Conservation (phyloP, 2,888 invertebrate genomes). For the Alloscopus bannaensis region DNA sequence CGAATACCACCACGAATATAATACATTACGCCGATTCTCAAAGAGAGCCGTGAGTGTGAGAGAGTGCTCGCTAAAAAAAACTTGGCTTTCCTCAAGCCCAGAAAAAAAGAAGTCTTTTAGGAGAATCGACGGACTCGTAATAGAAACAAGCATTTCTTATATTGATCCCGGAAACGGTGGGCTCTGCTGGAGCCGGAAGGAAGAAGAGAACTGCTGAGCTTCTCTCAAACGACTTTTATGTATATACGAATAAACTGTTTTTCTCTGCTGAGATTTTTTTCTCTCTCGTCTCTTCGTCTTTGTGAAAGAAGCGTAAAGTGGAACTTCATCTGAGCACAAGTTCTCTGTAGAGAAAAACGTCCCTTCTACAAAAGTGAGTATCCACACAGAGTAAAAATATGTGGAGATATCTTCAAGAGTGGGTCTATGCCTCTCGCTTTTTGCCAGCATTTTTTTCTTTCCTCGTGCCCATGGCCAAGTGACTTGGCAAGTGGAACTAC, state of each 20-base stretch:
- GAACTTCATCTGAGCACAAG: constrained; percentile 40
- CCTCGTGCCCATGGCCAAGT: constrained; percentile 62
- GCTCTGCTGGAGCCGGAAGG: constrained; percentile 64
- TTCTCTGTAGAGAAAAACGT: not conserved
- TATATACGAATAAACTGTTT: too few species aligned
- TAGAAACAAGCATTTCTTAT: constrained; percentile 47
- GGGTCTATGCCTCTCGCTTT: constrained; percentile 38
- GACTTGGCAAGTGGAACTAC: constrained; percentile 60
- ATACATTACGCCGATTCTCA: not conserved
- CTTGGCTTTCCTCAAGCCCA: not conserved
- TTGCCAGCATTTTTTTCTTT: constrained; percentile 36
- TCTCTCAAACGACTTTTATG: constrained; percentile 7
- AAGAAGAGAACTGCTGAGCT: constrained; percentile 54
- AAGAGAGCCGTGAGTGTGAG: not conserved
- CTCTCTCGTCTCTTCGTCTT: too few species aligned
- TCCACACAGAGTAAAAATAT: not conserved
- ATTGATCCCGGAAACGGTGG: constrained; percentile 65
- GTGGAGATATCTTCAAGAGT: not conserved
- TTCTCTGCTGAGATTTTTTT: constrained; percentile 54
- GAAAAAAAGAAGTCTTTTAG: constrained; percentile 4
- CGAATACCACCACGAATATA: constrained; percentile 13
- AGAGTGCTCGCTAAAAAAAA: too few species aligned
- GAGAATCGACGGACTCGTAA: not conserved
- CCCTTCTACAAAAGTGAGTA: constrained; percentile 31
- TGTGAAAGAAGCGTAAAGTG: constrained; percentile 48